Base-by-base conservation (phyloP, 1,140 invertebrate species). In the Lordiphosa clarofinis region DNA sequence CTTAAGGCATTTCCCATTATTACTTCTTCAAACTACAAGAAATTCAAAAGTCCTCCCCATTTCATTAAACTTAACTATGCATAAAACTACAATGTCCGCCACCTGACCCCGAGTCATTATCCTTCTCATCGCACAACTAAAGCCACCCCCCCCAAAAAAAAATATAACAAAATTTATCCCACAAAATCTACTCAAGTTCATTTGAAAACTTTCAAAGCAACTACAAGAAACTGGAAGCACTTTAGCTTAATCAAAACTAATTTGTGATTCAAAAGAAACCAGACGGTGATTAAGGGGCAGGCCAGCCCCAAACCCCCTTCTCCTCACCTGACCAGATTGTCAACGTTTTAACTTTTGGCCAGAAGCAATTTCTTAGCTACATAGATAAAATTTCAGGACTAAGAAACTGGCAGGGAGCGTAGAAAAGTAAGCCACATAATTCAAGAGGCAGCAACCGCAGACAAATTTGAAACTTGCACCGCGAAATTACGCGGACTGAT, bases 401-500 rank as follows among this genome's bases (percentile, higher is more conserved):
- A 5, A 5, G 43, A 21, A 11, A 43, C 10, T 24, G 13, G 19
- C 28, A 9, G 8, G n/a, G 8, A 4, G 39, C 37, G 33, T 31
- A 46, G 2, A 31, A 39, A 50, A 46, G 52, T 12, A 8, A 49
- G 35, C 35, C 64, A 46, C 56, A 69, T 69, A 68, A 68, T 54
- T 68, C 65, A 33, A 46, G 65, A 36, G 33, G 35, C 43, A 39
- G 15, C 19, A 61, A 43, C 57, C 59, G 57, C 69, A 73, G 74
- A 78, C 73, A 73, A 76, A 73, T 69, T 78, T 64, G 37, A 63
- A 76, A 78, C 68, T 78, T 78, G 42, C 56, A 73, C 63, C 73
- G 63, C 73, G 70, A 56, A 69, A 78, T 78, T 73, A 69, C 64
- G 50, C 53, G 64, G 66, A 69, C 69, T 79, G 74, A 78, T 79